Percentiles rank a stretch among this genome's conserved stretches.
These are phyloP conservation scores for Lagorchestes hirsutus DNA, from an alignment of 2,797 vertebrate genomes.

Conservation along the genomic window DNA sequence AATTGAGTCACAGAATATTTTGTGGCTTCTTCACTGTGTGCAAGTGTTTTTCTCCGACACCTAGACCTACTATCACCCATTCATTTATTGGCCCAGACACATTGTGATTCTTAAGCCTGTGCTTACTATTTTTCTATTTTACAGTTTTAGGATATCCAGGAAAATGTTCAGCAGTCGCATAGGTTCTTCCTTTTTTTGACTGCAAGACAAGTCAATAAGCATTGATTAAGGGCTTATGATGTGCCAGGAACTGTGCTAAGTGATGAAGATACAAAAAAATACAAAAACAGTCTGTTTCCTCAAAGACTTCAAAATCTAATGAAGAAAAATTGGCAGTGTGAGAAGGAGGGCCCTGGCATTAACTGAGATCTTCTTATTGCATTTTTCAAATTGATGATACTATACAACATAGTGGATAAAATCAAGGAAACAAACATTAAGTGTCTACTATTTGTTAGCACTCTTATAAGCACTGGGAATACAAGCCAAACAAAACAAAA, in stretches of 20 bases:
- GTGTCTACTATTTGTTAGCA: background rate
- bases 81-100: background rate
- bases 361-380: background rate
- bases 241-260: background rate
- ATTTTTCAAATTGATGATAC: background rate
- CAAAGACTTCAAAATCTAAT: background rate
- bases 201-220: background rate
- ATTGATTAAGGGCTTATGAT: background rate
- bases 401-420: background rate
- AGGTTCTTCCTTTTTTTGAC: background rate
- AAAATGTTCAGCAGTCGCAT: background rate
- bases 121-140: background rate
- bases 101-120: background rate
- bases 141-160: background rate
- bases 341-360: background rate
- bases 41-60: background rate
- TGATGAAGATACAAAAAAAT: background rate
- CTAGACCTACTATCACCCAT: background rate
- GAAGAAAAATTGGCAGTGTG: background rate
- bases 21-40: background rate
- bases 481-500: background rate
- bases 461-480: background rate
- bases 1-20: background rate
- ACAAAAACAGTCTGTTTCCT: background rate
- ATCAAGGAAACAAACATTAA: background rate